These are phyloP conservation scores for Eutolmus rufibarbis DNA, from an alignment of 2,888 invertebrate genomes.

Conservation along the genomic window DNA sequence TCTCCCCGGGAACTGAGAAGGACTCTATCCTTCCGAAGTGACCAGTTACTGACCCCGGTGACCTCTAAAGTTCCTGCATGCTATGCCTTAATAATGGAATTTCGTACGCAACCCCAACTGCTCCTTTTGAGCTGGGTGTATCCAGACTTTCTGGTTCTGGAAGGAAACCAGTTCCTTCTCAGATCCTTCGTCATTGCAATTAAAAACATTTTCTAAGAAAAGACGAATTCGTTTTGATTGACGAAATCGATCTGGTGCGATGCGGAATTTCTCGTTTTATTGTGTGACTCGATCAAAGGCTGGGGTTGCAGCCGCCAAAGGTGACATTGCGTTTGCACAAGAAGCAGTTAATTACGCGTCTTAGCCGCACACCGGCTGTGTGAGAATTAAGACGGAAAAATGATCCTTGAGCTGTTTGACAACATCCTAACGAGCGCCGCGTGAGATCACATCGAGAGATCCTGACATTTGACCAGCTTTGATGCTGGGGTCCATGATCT, in stretches of 20 bases:
- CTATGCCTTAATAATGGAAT: background rate
- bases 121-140: background rate
- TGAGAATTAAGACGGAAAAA: constrained; percentile 20
- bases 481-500: constrained; percentile 41
- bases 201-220: constrained; percentile 3
- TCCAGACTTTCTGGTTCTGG: constrained; percentile 17
- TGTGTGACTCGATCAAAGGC: background rate
- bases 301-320: background rate
- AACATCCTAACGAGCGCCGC: constrained; percentile 28
- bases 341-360: background rate
- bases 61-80: constrained; percentile 22
- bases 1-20: background rate
- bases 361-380: background rate
- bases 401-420: constrained; percentile 11
- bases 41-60: constrained; percentile 36
- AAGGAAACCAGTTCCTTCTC: constrained; percentile 1
- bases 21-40: constrained; percentile 7
- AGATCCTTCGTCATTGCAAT: constrained; percentile 17
- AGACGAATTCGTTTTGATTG: constrained; percentile 10
- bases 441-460: constrained; percentile 23
- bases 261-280: constrained; percentile 9
- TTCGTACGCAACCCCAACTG: constrained; percentile 12
- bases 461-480: constrained; percentile 38
- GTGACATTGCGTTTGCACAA: background rate
- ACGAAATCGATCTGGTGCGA: background rate